Base-by-base conservation (phyloP, 1,140 invertebrate species). In the Drosophila teissieri region DNA sequence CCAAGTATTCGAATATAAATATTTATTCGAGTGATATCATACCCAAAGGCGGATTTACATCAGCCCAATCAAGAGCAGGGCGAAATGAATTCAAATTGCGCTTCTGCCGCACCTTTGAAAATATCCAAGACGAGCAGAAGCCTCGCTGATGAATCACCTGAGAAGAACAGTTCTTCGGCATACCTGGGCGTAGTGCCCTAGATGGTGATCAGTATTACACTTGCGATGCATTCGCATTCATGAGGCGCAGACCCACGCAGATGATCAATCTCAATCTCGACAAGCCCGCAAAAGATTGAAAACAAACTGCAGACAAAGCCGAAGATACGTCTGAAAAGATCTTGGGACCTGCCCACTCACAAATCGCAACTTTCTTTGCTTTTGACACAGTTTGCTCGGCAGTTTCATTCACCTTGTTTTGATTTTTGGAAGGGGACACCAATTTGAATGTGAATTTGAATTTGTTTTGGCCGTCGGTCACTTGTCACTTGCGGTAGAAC, bases 361-460 rank as follows among this genome's bases (percentile, higher is more conserved):
- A 48, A 58, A 53, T 14, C 27, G 34, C 37, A 51, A 73, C 82
- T 85, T 85, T 85, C 81, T 88, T 86, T 86, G 49, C 44, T 55
- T 81, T 74, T 86, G 81, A 82, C 81, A 86, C 73, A 85, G 53
- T 88, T 85, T 75, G 40, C 64, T 62, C 5, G 51, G 36, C 44
- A 64, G 60, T 61, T 72, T 82, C 83, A 78, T 82, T 86, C 83
- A 86, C 82, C 82, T 86, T 86, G 31, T 31, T 31, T 31, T 31
- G 24, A 0, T 76, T 54, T 69, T 70, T 46, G 55, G 44, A 45
- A n/a, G 27, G 44, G 44, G 24, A 19, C 44, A 4, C 39, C 48
- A 60, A 48, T 31, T 31, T 31, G 27, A 12, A 37, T 52, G 72
- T 58, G 22, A 46, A 63, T 63, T 63, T 58, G 22, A 46, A 63